Evolutionary conservation across 2,888 invertebrate genomes (phyloP), one percentile per base, ranked within the genome.

Genomic region (Clepsis dumicolana): DNA sequence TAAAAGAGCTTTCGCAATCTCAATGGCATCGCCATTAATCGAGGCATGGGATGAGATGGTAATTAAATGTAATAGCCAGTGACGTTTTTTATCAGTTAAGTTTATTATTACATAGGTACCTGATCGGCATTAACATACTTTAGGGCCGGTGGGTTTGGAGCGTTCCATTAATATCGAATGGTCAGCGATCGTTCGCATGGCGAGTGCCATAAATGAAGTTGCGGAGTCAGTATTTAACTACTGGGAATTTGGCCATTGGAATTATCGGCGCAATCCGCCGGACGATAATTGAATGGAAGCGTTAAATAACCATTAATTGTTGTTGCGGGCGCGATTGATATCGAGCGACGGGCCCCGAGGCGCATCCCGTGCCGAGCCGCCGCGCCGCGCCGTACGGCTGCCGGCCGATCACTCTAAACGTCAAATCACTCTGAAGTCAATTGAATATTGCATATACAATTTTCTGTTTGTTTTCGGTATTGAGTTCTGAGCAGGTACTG

Each of bases 221-320:
- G 83, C 80, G 77, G 78, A 76, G 77, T 76, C 82, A 77, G 84
- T 83, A 85, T 84, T 44, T 85, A 85, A 87, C 87, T 84, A 85
- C 81, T 85, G 88, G 85, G 85, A 89, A 89, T 90, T 91, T 80
- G 86, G 84, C 80, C 80, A 85, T 87, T 78, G 83, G 83, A 84
- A 88, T 87, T 87, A 89, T 90, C 84, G 87, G 81, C 80, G 80
- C 88, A 86, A 91, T 89, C 84, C 87, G 83, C 80, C 83, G 80
- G 83, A 83, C 84, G 81, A 87, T 89, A 89, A 91, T 91, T 90
- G 89, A 90, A 89, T 87, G 86, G 84, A 82, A 84, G 78, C 80
- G 85, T 90, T 90, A 89, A 91, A 90, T 90, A 86, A 85, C 84
- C 86, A 90, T 90, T 90, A 87, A 89, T 86, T 84, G 86, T 82